These are phyloP conservation scores for Sebastes nivosus DNA, from an alignment of 2,797 vertebrate genomes.

Conservation along the genomic window DNA sequence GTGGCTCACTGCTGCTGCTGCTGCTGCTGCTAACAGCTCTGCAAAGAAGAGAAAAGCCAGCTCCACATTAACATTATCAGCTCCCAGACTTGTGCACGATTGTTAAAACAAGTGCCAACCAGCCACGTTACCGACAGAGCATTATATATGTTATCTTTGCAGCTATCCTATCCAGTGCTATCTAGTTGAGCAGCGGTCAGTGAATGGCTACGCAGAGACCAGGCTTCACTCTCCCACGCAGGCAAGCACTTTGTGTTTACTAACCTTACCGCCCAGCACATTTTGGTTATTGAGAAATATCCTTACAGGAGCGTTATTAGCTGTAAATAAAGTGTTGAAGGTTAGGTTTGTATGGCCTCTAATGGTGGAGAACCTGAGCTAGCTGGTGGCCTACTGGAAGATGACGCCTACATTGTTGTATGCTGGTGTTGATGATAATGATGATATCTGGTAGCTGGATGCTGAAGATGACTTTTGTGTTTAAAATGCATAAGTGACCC, in stretches of 20 bases:
- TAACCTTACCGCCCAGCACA: not conserved
- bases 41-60: slow-evolving; percentile 8
- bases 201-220: slow-evolving; percentile 65
- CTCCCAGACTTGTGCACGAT: not conserved
- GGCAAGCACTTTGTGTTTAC: slow-evolving; percentile 60
- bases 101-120: slow-evolving; percentile 2
- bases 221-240: slow-evolving; percentile 47
- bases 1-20: not conserved
- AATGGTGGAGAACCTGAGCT: slow-evolving; percentile 7
- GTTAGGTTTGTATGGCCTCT: slow-evolving; percentile 21
- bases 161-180: slow-evolving; percentile 64
- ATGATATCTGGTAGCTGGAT: not conserved
- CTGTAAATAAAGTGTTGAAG: not conserved
- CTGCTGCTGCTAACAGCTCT: not conserved
- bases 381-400: slow-evolving; percentile 47
- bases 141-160: not conserved
- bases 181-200: slow-evolving; percentile 45
- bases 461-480: not conserved
- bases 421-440: not conserved
- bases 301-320: not conserved
- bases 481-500: not conserved
- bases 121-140: slow-evolving; percentile 8
- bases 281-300: not conserved
- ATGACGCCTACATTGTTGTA: slow-evolving; percentile 20
- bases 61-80: not conserved